Conservation (phyloP, 2,797 vertebrate genomes). For the Brachyalestes nurse region DNA sequence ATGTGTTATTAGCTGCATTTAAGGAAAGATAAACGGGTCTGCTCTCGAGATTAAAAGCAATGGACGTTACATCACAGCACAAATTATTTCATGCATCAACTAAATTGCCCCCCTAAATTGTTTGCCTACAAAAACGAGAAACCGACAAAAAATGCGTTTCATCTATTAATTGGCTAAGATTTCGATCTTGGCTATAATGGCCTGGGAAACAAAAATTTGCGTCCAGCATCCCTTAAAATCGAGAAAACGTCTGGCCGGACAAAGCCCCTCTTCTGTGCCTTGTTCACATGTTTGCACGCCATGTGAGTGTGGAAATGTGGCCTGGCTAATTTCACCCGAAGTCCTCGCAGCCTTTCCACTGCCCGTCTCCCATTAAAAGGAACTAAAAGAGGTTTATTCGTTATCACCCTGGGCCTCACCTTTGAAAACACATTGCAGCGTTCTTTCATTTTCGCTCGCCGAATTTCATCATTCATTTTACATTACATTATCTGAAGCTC, state of each 20-base stretch:
- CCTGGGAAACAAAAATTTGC: slow-evolving; percentile 70
- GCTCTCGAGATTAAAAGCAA: slow-evolving; percentile 80
- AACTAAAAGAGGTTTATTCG: slow-evolving; percentile 75
- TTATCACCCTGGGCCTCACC: slow-evolving; percentile 80
- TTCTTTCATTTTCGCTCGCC: slow-evolving; percentile 81
- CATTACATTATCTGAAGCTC: slow-evolving; percentile 74
- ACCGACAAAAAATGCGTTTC: slow-evolving; percentile 76
- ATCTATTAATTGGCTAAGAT: slow-evolving; percentile 78
- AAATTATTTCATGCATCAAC: slow-evolving; percentile 76
- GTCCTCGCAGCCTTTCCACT: slow-evolving; percentile 66
- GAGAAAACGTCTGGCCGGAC: slow-evolving; percentile 65
- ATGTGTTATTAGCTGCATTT: slow-evolving; percentile 76
- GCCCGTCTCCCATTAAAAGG: slow-evolving; percentile 72
- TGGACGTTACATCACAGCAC: slow-evolving; percentile 77
- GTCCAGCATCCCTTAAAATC: slow-evolving; percentile 68
- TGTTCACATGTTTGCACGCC: slow-evolving; percentile 60
- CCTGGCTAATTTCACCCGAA: slow-evolving; percentile 71
- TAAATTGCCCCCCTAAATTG: slow-evolving; percentile 77
- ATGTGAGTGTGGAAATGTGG: slow-evolving; percentile 75
- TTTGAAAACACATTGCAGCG: slow-evolving; percentile 75
- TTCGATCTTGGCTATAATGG: slow-evolving; percentile 73
- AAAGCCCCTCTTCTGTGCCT: slow-evolving; percentile 61
- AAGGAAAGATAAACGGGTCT: slow-evolving; percentile 73
- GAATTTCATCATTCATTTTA: slow-evolving; percentile 85
- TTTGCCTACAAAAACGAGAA: slow-evolving; percentile 69